phyloP scores from a whole-genome alignment of 1,140 invertebrate species.

The Procambarus virginalis region DNA sequence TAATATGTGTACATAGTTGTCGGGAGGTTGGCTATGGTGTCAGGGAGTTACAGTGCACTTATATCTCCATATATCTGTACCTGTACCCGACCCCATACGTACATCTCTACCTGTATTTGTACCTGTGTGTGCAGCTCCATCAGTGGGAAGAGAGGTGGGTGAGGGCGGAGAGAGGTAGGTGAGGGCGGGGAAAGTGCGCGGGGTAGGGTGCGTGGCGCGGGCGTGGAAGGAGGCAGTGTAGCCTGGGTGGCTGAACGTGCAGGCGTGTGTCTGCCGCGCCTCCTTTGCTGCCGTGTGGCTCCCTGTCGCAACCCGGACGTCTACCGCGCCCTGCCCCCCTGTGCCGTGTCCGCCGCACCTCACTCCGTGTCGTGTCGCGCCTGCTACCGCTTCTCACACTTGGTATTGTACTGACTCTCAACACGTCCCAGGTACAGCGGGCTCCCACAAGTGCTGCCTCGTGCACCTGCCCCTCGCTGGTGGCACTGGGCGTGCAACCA shows the following conservation, averaged over 20 bases:
- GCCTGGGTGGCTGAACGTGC: constrained; percentile 34
- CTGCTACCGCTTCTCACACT: background rate
- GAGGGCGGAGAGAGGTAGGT: background rate
- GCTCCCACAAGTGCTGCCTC: background rate
- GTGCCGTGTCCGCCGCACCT: no score
- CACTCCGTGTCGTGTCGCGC: background rate
- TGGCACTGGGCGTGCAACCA: background rate
- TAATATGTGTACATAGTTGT: no score
- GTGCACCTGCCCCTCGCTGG: background rate
- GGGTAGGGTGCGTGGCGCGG: background rate
- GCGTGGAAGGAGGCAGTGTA: constrained; percentile 31
- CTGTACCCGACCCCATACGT: no score
- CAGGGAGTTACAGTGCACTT: no score
- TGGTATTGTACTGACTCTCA: background rate
- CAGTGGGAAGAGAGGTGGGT: background rate
- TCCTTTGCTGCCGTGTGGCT: background rate
- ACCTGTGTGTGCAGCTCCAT: background rate
- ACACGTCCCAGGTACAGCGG: background rate
- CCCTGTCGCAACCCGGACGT: background rate
- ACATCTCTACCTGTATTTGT: no score
- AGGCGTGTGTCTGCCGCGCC: background rate
- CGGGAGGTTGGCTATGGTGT: no score
- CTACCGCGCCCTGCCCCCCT: background rate
- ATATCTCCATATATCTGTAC: no score
- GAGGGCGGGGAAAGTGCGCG: constrained; percentile 48